Percentiles rank a stretch among this genome's conserved stretches.
These are phyloP conservation scores for Drosophila baimaii DNA, from an alignment of 1,140 invertebrate species.

Conservation along the genomic window DNA sequence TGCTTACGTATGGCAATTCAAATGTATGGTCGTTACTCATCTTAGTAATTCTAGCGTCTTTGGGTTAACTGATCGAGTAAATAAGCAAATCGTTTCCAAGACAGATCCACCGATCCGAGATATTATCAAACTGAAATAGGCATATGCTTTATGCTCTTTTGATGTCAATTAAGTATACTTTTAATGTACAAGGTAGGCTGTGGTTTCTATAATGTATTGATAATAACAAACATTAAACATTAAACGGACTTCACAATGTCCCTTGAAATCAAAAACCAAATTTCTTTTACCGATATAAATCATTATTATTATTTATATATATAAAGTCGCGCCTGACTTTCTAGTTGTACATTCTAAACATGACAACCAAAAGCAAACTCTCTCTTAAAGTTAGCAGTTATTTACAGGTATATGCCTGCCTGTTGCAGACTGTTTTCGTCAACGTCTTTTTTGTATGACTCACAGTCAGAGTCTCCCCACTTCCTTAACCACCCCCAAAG, in stretches of 20 bases:
- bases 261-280: background rate
- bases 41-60: no score
- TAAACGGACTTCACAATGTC: no score
- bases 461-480: background rate
- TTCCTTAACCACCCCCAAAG: constrained; percentile 1
- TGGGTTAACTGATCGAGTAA: background rate
- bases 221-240: no score
- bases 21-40: no score
- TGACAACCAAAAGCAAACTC: background rate
- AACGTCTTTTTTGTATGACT: constrained; percentile 10
- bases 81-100: background rate
- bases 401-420: constrained; percentile 3
- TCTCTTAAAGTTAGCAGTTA: background rate
- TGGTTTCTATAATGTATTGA: no score
- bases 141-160: no score
- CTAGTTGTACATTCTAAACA: no score
- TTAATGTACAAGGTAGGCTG: no score
- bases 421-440: constrained; percentile 13
- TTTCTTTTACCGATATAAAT: background rate
- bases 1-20: no score
- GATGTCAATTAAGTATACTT: no score
- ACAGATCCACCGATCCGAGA: background rate
- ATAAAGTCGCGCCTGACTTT: no score
- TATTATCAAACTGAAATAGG: no score
- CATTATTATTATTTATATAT: background rate